Base-by-base conservation (phyloP, 2,888 invertebrate species). In the Amiota minor region DNA sequence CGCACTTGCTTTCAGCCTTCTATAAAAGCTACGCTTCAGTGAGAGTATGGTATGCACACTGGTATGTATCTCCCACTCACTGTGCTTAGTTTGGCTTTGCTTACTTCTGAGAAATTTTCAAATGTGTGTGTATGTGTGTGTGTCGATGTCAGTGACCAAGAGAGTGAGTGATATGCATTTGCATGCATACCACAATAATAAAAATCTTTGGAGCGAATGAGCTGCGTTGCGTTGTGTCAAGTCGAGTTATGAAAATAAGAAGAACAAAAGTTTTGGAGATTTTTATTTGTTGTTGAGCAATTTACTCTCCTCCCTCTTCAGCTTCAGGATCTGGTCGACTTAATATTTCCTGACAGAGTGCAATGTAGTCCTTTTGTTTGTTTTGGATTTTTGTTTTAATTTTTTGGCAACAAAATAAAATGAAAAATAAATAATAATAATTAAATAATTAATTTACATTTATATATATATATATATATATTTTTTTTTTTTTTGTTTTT, bases 291-390 rank as follows among this genome's bases (percentile, higher is more conserved):
- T 62, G 45, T 35, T 4, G 35, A 35, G 74, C 73, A 72, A 74
- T 73, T 73, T 78, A 78, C 64, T 84, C 35, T 35, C 35, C 35
- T 35, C 35, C 87, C 59, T 82, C 89, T 76, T 87, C 87, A 56
- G 87, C 87, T 69, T 89, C 88, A 67, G 89, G 89, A 85, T 89
- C 89, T 72, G 89, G 89, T 76, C 89, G 89, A 82, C 88, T 89
- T 79, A 89, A 78, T 77, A 89, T 89, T 85, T 89, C 89, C 83
- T 89, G 89, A 85, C 89, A 89, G 64, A 89, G 86, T 78, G 89
- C 89, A 85, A 89, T 89, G 77, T 89, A 89, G 76, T 89, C 89
- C 89, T 89, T 56, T 56, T 18, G 56, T 12, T 50, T 50, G 1
- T 56, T 56, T 56, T 56, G 8, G 11, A 20, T 56, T 56, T 14